These are phyloP conservation scores for Rhagophthalmus giganteus DNA, from an alignment of 2,888 invertebrate species.

Conservation along the genomic window DNA sequence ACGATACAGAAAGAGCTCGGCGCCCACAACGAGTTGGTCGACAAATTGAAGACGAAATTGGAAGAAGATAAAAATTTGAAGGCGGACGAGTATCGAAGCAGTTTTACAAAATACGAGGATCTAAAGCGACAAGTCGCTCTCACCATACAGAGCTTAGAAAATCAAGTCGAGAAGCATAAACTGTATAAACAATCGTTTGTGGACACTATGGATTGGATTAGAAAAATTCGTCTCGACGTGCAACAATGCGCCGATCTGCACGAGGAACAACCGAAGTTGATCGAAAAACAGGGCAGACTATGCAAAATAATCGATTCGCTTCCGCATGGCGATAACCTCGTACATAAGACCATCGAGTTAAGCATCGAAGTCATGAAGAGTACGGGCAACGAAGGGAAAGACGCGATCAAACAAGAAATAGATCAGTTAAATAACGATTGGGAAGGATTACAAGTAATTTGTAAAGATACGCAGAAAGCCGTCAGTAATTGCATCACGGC, in stretches of 20 bases:
- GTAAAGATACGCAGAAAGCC: constrained; percentile 74
- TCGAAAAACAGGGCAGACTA: constrained; percentile 75
- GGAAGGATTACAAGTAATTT: constrained; percentile 76
- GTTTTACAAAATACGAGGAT: constrained; percentile 71
- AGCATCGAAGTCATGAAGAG: constrained; percentile 76
- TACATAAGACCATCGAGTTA: constrained; percentile 72
- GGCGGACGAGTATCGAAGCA: constrained; percentile 69
- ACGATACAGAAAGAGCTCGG: constrained; percentile 80
- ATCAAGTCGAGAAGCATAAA: constrained; percentile 84
- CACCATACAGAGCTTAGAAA: constrained; percentile 72
- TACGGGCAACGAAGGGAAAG: constrained; percentile 82
- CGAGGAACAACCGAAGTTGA: constrained; percentile 78
- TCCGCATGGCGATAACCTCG: constrained; percentile 71
- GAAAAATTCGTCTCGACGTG: constrained; percentile 76
- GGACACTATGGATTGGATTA: constrained; percentile 83
- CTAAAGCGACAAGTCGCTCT: constrained; percentile 68
- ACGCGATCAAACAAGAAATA: constrained; percentile 78
- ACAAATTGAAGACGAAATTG: constrained; percentile 74
- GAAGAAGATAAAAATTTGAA: constrained; percentile 64
- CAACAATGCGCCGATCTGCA: constrained; percentile 86
- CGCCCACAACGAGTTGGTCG: constrained; percentile 76
- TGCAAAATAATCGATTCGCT: constrained; percentile 69
- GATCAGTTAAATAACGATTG: constrained; percentile 79
- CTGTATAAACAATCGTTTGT: constrained; percentile 82
- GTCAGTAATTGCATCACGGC: constrained; percentile 75